Evolutionary conservation across 2,888 invertebrate species (phyloP).

Genomic region (Siphlonurus alternatus): DNA sequence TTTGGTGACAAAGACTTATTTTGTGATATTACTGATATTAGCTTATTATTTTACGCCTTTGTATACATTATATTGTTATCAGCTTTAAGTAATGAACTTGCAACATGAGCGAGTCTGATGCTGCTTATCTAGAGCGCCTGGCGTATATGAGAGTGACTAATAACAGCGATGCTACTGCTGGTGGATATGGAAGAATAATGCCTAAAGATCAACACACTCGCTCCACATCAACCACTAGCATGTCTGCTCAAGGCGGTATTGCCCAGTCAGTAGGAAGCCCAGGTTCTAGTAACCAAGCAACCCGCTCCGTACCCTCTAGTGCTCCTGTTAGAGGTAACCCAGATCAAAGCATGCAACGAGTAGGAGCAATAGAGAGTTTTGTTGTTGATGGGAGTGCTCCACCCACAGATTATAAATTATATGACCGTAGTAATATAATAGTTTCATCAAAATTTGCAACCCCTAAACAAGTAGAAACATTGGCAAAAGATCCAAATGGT

Average conservation of each 20-base stretch:
- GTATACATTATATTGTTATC: too few species aligned
- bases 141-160: neutral
- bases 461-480: constrained; percentile 51
- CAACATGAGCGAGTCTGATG: neutral
- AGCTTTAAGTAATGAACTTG: too few species aligned
- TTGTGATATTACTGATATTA: too few species aligned
- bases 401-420: constrained; percentile 33
- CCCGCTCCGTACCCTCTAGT: constrained; percentile 14
- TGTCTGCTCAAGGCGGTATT: constrained; percentile 7
- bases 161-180: neutral
- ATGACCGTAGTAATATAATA: constrained; percentile 57
- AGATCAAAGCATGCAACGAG: constrained; percentile 28
- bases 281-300: constrained; percentile 9
- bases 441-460: constrained; percentile 62
- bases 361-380: constrained; percentile 49
- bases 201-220: constrained; percentile 19
- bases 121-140: neutral
- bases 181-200: constrained; percentile 25
- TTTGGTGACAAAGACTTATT: too few species aligned
- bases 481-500: constrained; percentile 26
- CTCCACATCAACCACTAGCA: constrained; percentile 13
- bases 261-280: too few species aligned
- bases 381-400: constrained; percentile 31
- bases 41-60: too few species aligned
- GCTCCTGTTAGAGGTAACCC: constrained; percentile 15